Conservation (phyloP, 2,113 vertebrate species). For the Pedionomus torquatus region DNA sequence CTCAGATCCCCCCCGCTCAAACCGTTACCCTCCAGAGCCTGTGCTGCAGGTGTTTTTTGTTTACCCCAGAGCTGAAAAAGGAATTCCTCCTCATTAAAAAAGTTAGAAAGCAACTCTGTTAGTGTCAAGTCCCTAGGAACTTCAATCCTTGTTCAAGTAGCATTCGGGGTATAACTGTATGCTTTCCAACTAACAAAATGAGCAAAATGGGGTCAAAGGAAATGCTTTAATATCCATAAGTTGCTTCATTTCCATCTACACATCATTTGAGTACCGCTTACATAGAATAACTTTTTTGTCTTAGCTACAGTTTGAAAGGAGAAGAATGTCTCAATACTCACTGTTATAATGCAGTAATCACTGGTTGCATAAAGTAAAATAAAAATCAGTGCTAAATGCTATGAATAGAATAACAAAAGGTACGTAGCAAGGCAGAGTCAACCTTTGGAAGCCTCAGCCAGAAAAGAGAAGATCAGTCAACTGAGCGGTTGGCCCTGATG, state of each 20-base stretch:
- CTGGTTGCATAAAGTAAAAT: background rate
- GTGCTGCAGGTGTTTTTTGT: slow-evolving; percentile 28
- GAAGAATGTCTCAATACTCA: background rate
- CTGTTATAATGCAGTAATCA: background rate
- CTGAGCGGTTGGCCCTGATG: background rate
- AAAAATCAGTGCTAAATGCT: background rate
- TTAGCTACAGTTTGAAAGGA: background rate
- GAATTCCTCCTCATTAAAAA: slow-evolving; percentile 60
- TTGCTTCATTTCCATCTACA: background rate
- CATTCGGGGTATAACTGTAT: background rate
- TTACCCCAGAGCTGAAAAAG: slow-evolving; percentile 27
- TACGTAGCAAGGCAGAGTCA: background rate
- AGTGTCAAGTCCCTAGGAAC: slow-evolving; percentile 39
- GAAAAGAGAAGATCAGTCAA: background rate
- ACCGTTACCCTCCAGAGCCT: background rate
- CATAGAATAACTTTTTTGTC: background rate
- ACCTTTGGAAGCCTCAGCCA: background rate
- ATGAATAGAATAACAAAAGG: background rate
- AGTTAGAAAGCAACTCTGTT: slow-evolving; percentile 24
- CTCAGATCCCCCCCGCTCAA: background rate
- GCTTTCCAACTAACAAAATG: background rate
- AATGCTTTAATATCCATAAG: background rate
- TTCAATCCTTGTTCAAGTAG: background rate
- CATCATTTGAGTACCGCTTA: background rate
- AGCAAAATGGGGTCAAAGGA: background rate